phyloP scores from a whole-genome alignment of 2,888 invertebrate species.

The Chrysotoxum bicinctum region DNA sequence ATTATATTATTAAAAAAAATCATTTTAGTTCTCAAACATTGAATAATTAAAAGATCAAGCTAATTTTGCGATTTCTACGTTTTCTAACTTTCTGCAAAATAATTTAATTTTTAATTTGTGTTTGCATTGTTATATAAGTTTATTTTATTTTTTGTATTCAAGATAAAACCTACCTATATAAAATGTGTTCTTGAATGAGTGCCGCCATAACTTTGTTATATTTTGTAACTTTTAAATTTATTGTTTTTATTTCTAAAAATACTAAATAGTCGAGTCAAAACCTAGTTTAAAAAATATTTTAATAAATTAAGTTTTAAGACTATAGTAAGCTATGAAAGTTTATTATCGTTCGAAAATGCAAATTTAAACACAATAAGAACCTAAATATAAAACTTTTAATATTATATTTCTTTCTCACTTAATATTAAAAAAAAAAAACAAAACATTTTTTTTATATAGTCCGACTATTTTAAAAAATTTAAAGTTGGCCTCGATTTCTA shows the following conservation, averaged over 20 bases:
- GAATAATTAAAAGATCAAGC: constrained; percentile 26
- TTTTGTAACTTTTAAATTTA: constrained; percentile 12
- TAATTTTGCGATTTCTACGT: background rate
- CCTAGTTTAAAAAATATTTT: constrained; percentile 18
- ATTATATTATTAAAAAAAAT: constrained; percentile 52
- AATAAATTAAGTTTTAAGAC: constrained; percentile 51
- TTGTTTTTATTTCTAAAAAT: constrained; percentile 38
- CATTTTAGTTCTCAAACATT: constrained; percentile 18
- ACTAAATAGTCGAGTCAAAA: constrained; percentile 48
- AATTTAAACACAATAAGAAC: background rate
- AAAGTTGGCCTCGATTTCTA: constrained; percentile 13
- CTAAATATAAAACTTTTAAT: background rate
- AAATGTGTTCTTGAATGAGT: constrained; percentile 18
- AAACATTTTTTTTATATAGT: background rate
- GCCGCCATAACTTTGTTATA: constrained; percentile 7
- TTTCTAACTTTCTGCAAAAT: background rate
- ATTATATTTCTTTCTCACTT: background rate
- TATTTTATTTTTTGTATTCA: constrained; percentile 1
- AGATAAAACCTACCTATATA: constrained; percentile 4
- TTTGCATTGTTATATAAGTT: background rate
- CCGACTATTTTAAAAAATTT: background rate
- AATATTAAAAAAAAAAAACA: background rate
- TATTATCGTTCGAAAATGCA: background rate
- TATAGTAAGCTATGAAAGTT: constrained; percentile 22
- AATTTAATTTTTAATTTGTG: background rate